Evolutionary conservation across 2,797 vertebrate species (phyloP).

Genomic region (Poeciliopsis infans): DNA sequence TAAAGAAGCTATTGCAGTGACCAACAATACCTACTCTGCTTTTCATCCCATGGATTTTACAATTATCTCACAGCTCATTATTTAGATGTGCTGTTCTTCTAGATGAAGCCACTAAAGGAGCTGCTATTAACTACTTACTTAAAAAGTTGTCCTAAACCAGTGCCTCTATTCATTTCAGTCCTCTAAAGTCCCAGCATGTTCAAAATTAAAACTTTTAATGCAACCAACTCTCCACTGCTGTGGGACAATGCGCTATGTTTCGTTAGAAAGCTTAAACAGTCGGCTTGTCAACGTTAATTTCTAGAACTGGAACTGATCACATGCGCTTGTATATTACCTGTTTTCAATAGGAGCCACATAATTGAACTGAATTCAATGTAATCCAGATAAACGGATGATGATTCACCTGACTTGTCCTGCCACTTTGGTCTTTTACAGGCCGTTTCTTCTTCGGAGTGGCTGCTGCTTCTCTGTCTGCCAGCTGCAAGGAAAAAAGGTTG

Average conservation of each 20-base stretch:
- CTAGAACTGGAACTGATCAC: not conserved
- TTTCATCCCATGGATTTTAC: not conserved
- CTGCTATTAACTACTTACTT: not conserved
- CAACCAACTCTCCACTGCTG: not conserved
- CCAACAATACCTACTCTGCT: not conserved
- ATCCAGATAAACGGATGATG: not conserved
- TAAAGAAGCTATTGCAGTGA: not conserved
- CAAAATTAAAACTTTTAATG: not conserved
- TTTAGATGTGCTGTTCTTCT: not conserved
- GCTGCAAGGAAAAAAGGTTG: conserved; percentile 16
- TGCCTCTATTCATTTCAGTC: not conserved
- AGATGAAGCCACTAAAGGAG: not conserved
- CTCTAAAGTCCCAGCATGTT: not conserved
- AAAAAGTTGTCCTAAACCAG: not conserved
- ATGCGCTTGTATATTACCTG: not conserved
- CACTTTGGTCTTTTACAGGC: conserved; percentile 77
- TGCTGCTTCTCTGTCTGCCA: conserved; percentile 73
- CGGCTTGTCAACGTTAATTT: not conserved
- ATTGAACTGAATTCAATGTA: not conserved
- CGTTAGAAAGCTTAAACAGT: not conserved
- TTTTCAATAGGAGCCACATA: not conserved
- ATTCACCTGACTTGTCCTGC: conserved; percentile 75
- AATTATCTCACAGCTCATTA: not conserved
- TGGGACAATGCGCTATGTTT: not conserved
- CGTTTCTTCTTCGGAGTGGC: conserved; percentile 72